Conservation (phyloP, 2,888 invertebrate species). For the Calliopum simillimum region DNA sequence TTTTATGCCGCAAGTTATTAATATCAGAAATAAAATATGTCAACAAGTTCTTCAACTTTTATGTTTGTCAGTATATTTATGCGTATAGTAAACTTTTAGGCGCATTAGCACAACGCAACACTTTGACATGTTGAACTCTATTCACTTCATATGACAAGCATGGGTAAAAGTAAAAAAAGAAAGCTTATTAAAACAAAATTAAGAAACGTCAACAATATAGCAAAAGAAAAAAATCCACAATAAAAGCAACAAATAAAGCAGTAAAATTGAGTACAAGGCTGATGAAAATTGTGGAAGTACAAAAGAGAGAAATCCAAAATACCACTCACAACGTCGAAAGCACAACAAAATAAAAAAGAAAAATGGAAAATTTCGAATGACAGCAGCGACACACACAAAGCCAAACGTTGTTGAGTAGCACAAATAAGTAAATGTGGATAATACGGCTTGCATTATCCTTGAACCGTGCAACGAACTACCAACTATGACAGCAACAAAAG, state of each 20-base stretch:
- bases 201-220: neutral
- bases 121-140: too few species aligned
- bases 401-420: too few species aligned
- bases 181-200: neutral
- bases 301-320: neutral
- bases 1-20: too few species aligned
- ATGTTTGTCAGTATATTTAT: too few species aligned
- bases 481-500: constrained; percentile 7
- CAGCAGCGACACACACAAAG: constrained; percentile 6
- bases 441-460: constrained; percentile 5
- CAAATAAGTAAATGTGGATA: too few species aligned
- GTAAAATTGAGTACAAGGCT: constrained; percentile 18
- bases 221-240: neutral
- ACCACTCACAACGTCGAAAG: neutral
- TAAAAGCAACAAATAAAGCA: neutral
- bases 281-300: neutral
- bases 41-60: too few species aligned
- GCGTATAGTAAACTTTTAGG: too few species aligned
- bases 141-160: too few species aligned
- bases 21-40: too few species aligned
- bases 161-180: neutral
- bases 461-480: constrained; percentile 24
- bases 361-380: neutral
- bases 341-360: too few species aligned
- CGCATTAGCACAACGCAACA: too few species aligned